Evolutionary conservation across 2,113 vertebrate genomes (phyloP), one percentile per base, ranked within the genome.

Genomic region (Trachemys scripta): DNA sequence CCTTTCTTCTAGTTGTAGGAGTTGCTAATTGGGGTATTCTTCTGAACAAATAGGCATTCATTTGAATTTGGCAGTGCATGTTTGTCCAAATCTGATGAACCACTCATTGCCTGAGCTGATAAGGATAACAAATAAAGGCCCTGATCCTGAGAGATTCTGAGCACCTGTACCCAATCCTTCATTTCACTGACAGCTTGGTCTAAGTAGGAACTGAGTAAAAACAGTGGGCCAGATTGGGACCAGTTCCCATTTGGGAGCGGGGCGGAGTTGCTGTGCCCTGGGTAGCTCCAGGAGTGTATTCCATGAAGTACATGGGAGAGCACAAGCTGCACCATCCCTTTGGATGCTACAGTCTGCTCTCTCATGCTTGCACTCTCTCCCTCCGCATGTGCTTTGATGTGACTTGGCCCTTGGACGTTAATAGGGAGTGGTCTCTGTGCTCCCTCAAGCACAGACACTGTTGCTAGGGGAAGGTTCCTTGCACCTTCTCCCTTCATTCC

Each of bases 11-110:
- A 27, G 57, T 54, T 27, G 53, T 27, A n/a, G 45, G 54, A 65
- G 51, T 88, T 59, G 56, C 90, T 76, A 0, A 0, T 17, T 2
- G 6, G 1, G 72, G 62, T 89, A 54, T 83, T 17, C 4, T 3
- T 42, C 91, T 78, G 78, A 81, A 82, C 53, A 62, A 45, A 84
- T 19, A 84, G 62, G 27, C 65, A 6, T 1, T 35, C 42, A 80
- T 93, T 89, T 93, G 93, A 82, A 17, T 1, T 6, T 53, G 82
- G 51, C 83, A 82, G 81, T 90, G 53, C 59, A 10, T 17, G 50
- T 79, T 90, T 94, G 84, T 50, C 92, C 54, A 80, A 84, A 78
- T 89, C 92, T 85, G 83, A 95, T 6, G 76, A 90, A 86, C 72
- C 83, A 42, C 27, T 53, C 93, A 12, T 22, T 90, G 87, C 53